These are phyloP conservation scores for Nematolebias whitei DNA, from an alignment of 2,113 vertebrate genomes.

Conservation along the genomic window DNA sequence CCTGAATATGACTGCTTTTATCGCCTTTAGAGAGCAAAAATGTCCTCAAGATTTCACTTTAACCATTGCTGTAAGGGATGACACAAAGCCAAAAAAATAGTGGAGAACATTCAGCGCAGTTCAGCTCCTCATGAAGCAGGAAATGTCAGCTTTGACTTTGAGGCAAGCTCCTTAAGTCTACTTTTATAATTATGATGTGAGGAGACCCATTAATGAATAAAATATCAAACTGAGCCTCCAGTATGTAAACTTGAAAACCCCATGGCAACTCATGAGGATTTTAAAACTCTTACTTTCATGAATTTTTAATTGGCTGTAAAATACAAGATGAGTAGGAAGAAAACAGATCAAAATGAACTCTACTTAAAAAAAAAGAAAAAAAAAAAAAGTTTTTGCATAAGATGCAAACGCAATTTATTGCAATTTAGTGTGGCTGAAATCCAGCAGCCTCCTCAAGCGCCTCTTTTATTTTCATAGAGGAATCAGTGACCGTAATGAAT, in stretches of 20 bases:
- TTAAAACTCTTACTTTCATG: conserved; percentile 66
- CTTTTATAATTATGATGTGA: conserved; percentile 65
- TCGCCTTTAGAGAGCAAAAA: conserved; percentile 21
- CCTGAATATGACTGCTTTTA: conserved; percentile 33
- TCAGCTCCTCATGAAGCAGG: conserved; percentile 24
- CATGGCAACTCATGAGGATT: conserved; percentile 36
- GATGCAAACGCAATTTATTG: conserved; percentile 74
- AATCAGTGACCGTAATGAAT: conserved; percentile 82
- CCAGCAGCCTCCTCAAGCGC: conserved; percentile 66
- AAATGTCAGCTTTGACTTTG: conserved; percentile 60
- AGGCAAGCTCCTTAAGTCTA: conserved; percentile 53
- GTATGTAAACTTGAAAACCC: conserved; percentile 59
- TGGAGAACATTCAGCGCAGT: conserved; percentile 23
- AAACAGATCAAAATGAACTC: conserved; percentile 62
- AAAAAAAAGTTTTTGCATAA: conserved; percentile 60
- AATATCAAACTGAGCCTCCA: conserved; percentile 64
- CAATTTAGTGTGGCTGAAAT: conserved; percentile 68
- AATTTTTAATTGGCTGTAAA: conserved; percentile 72
- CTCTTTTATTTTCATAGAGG: conserved; percentile 80
- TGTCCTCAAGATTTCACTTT: conserved; percentile 54
- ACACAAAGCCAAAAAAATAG: conserved; percentile 36
- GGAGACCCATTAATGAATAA: conserved; percentile 68
- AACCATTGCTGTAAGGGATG: conserved; percentile 23
- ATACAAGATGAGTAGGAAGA: conserved; percentile 48
- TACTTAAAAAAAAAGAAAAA: not conserved